Evolutionary conservation across 2,113 vertebrate species (phyloP).

Genomic region (Hemibagrus wyckioides): DNA sequence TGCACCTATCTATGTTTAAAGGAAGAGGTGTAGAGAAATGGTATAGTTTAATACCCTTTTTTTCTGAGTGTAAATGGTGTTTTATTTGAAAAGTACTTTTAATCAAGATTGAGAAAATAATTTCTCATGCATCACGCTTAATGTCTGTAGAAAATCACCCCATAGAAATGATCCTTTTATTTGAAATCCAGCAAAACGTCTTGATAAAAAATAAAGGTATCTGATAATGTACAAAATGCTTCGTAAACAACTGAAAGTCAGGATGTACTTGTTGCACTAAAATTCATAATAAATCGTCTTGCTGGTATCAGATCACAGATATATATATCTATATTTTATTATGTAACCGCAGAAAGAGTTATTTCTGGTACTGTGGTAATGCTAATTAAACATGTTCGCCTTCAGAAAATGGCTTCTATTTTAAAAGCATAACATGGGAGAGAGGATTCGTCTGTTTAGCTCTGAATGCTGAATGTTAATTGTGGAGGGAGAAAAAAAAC

Average conservation of each 20-base stretch:
- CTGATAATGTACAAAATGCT: conserved; percentile 3
- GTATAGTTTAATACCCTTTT: not conserved
- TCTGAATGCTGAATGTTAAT: not conserved
- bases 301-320: conserved; percentile 14
- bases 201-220: conserved; percentile 7
- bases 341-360: not conserved
- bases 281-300: conserved; percentile 39
- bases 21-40: not conserved
- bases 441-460: not conserved
- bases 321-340: not conserved
- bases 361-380: conserved; percentile 10
- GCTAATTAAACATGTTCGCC: conserved; percentile 2
- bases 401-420: not conserved
- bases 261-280: conserved; percentile 42
- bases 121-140: not conserved
- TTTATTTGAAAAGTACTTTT: not conserved
- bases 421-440: not conserved
- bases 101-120: not conserved
- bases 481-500: not conserved
- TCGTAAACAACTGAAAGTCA: conserved; percentile 25
- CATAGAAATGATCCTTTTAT: not conserved
- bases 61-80: not conserved
- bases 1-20: not conserved
- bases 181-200: not conserved
- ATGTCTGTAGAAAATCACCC: not conserved